Evolutionary conservation across 2,113 vertebrate species (phyloP), one percentile per base, ranked within the genome.

Genomic region (Alethe diademata): DNA sequence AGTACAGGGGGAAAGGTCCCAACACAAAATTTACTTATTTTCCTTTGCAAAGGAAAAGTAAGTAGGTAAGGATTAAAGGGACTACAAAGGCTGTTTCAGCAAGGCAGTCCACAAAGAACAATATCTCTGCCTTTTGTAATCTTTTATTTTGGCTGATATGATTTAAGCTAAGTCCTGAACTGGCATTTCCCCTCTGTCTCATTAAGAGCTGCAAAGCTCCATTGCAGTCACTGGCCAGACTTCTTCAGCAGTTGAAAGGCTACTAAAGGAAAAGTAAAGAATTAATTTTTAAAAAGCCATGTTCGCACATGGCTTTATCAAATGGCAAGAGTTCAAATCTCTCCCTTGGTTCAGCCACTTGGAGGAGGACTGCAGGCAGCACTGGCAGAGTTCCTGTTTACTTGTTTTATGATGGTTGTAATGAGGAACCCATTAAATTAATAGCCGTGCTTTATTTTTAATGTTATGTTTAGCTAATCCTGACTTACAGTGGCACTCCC

Each of bases 371-470:
- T 24, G 75, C 80, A 65, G 31, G 86, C 84, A 92, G 90, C 86
- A 71, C 93, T 96, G 96, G 96, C 95, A 95, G 83, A 93, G 82
- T n/a, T 96, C 94, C 95, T 97, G 95, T 96, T 97, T 97, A 97
- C 96, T 97, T 96, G 91, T 84, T 97, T 97, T 97, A 97, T 85
- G 94, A 81, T n/a, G 94, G 96, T 85, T 96, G 91, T 96, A 97
- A 97, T 9, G 60, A 97, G 95, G 78, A 97, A 43, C 81, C 93
- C 96, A 96, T 97, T 97, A 97, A 97, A 97, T 97, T 97, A 97
- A 97, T 97, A 97, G 96, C 95, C 16, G 9, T 95, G 86, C 93
- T 97, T 96, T 97, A 97, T 95, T 96, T 96, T 97, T 97, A 97
- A 97, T 93, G 95, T 65, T 95, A 93, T 95, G 96, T 97, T 97